Conservation (phyloP, 2,888 invertebrate species). For the Invenusta paracnida region DNA sequence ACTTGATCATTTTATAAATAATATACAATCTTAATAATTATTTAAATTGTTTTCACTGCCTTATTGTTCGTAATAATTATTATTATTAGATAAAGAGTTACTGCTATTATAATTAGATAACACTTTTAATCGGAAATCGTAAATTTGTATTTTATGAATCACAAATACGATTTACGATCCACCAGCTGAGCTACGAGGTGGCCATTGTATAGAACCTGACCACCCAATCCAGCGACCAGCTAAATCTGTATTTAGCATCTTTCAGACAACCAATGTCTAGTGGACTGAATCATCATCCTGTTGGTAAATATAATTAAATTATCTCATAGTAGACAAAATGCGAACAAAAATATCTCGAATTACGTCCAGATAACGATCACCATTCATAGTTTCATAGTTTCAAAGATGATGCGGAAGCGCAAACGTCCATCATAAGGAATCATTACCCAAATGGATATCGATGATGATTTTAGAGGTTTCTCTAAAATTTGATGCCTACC, state of each 20-base stretch:
- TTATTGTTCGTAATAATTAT: too few species aligned
- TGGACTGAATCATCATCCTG: not conserved
- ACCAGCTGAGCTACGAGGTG: too few species aligned
- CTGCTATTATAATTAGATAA: too few species aligned
- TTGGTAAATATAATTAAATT: not conserved
- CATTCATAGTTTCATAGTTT: constrained; percentile 21
- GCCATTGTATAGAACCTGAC: not conserved
- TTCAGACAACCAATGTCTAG: constrained; percentile 6
- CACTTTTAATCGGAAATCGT: too few species aligned
- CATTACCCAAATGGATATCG: not conserved
- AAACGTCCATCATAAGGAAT: constrained; percentile 18
- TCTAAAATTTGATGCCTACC: not conserved
- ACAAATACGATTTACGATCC: too few species aligned
- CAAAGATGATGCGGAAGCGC: constrained; percentile 12
- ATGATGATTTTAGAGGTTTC: not conserved
- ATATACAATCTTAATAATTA: too few species aligned
- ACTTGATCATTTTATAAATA: too few species aligned
- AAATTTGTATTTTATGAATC: too few species aligned
- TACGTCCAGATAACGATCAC: constrained; percentile 13
- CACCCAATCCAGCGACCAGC: constrained; percentile 10
- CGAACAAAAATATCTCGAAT: constrained; percentile 13
- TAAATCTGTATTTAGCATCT: constrained; percentile 15
- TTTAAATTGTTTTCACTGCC: too few species aligned
- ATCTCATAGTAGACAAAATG: constrained; percentile 13
- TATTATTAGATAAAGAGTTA: too few species aligned